Conservation (phyloP, 2,113 vertebrate species). For the Dryoscopus gambensis region DNA sequence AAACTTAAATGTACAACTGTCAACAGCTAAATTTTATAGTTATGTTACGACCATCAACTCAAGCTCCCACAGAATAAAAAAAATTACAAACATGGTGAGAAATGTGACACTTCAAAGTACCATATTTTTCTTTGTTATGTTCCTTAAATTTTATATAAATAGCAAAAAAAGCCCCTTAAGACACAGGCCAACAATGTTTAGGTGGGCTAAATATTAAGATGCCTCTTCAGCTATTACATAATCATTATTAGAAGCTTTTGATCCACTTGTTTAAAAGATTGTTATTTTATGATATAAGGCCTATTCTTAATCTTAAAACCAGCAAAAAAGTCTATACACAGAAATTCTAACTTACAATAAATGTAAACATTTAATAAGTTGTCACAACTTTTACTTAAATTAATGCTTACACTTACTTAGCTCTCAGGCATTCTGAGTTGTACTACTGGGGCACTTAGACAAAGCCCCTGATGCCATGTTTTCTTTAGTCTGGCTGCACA, state of each 20-base stretch:
- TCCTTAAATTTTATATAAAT: background rate
- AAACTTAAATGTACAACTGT: background rate
- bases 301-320: background rate
- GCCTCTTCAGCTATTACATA: background rate
- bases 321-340: background rate
- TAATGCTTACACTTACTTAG: background rate
- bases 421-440: background rate
- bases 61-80: background rate
- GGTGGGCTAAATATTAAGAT: background rate
- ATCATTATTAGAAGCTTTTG: background rate
- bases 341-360: background rate
- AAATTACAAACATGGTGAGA: background rate
- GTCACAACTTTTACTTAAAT: background rate
- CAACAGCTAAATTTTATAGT: background rate
- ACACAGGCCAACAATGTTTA: background rate
- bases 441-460: background rate
- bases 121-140: background rate
- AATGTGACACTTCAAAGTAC: accelerated
- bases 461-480: background rate
- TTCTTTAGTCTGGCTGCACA: background rate
- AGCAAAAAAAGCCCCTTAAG: background rate
- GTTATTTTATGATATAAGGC: background rate
- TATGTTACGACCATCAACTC: background rate
- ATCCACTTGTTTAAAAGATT: background rate
- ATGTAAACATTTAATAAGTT: background rate